These are phyloP conservation scores for Drosophila pseudoananassae DNA, from an alignment of 1,140 invertebrate species.

Conservation along the genomic window DNA sequence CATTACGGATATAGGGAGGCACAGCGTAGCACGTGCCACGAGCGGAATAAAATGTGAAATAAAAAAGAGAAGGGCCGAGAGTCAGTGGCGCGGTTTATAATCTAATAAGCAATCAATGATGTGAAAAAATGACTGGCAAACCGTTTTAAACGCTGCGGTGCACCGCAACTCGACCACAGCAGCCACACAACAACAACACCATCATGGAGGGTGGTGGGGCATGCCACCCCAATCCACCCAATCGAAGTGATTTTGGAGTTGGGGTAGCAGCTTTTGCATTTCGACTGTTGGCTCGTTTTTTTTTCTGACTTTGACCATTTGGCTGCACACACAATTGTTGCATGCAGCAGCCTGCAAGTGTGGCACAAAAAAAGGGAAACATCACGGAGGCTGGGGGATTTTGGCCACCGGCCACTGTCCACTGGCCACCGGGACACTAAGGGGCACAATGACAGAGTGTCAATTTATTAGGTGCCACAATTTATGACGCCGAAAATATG, in stretches of 20 bases:
- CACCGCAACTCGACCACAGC: constrained; percentile 59
- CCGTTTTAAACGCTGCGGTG: constrained; percentile 76
- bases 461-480: constrained; percentile 80
- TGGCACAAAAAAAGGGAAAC: constrained; percentile 19
- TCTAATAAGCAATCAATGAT: constrained; percentile 81
- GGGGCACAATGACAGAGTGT: constrained; percentile 75
- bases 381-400: constrained; percentile 13
- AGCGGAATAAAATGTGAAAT: constrained; percentile 33
- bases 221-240: constrained; percentile 5
- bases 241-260: constrained; percentile 15
- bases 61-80: constrained; percentile 13
- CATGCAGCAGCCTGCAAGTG: constrained; percentile 64
- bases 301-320: constrained; percentile 14
- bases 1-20: constrained; percentile 51
- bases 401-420: constrained; percentile 4
- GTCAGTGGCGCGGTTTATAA: constrained; percentile 70
- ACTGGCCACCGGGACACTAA: constrained; percentile 5
- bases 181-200: constrained; percentile 24
- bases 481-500: constrained; percentile 59
- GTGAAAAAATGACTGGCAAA: constrained; percentile 79
- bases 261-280: constrained; percentile 51
- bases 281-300: constrained; percentile 40
- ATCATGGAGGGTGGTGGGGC: background rate
- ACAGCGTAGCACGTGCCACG: constrained; percentile 58
- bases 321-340: constrained; percentile 66